Conservation (phyloP, 2,113 vertebrate genomes). For the Ceratotherium simum region DNA sequence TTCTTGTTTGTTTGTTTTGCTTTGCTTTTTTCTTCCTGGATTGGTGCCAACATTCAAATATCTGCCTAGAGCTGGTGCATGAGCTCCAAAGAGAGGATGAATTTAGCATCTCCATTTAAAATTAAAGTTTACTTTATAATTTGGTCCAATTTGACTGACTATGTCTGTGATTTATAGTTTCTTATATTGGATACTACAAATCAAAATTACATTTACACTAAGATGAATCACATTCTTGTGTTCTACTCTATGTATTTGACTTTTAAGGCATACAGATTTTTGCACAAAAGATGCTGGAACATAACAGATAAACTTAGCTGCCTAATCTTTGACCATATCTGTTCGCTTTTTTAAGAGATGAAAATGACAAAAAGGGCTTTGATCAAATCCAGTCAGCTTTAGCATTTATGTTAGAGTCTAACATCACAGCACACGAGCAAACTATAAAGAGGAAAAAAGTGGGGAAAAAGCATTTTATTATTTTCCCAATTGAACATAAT, state of each 20-base stretch:
- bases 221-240: slow-evolving; percentile 79
- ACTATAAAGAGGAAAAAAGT: background rate
- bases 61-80: slow-evolving; percentile 78
- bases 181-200: slow-evolving; percentile 73
- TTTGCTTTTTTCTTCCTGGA: slow-evolving; percentile 75
- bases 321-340: slow-evolving; percentile 80
- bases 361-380: slow-evolving; percentile 83
- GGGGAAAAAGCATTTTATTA: slow-evolving; percentile 55
- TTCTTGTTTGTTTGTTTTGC: slow-evolving; percentile 3
- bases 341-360: slow-evolving; percentile 83
- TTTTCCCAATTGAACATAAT: slow-evolving; percentile 56
- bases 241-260: slow-evolving; percentile 74
- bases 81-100: slow-evolving; percentile 71
- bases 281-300: slow-evolving; percentile 76
- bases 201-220: slow-evolving; percentile 79
- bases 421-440: background rate
- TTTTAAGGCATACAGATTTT: slow-evolving; percentile 78
- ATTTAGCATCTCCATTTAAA: slow-evolving; percentile 80
- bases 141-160: slow-evolving; percentile 69
- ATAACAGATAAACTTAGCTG: slow-evolving; percentile 72
- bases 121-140: slow-evolving; percentile 79
- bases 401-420: slow-evolving; percentile 35
- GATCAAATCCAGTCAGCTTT: slow-evolving; percentile 81
- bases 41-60: slow-evolving; percentile 78
- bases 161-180: slow-evolving; percentile 79